These are phyloP conservation scores for Oikopleura albicans DNA, from an alignment of 23 tunicate species.

Conservation along the genomic window DNA sequence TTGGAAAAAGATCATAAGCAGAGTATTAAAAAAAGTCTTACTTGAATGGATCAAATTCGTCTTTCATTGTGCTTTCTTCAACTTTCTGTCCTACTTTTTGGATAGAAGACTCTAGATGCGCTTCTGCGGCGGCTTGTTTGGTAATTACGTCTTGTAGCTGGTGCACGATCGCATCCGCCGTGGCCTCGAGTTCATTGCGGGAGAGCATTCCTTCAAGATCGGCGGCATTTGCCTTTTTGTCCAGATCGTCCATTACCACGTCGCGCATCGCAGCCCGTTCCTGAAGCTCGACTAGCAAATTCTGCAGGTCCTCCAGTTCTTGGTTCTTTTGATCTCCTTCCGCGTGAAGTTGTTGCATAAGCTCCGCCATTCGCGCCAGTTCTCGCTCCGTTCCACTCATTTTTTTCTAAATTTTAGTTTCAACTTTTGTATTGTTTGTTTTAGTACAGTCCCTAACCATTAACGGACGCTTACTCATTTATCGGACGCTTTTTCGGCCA, in stretches of 20 bases:
- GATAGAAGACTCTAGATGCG: not conserved
- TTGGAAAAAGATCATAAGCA: too few relatives aligned
- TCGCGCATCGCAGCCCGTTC: not conserved
- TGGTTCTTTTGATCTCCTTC: not conserved
- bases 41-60: not conserved
- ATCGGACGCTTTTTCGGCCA: too few relatives aligned
- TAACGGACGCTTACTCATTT: too few relatives aligned
- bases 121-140: not conserved
- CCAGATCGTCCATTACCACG: not conserved
- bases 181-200: not conserved
- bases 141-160: not conserved
- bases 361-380: not conserved
- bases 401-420: too few relatives aligned
- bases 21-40: too few relatives aligned
- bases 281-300: not conserved
- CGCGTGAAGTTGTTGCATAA: not conserved
- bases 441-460: too few relatives aligned
- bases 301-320: not conserved
- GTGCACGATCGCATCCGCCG: not conserved
- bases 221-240: not conserved
- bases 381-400: not conserved
- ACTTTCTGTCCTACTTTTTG: not conserved
- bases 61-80: not conserved
- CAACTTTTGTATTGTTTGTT: too few relatives aligned
- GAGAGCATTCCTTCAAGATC: not conserved